These are phyloP conservation scores for Oenanthe oenanthe DNA, from an alignment of 2,113 vertebrate species.

Conservation along the genomic window DNA sequence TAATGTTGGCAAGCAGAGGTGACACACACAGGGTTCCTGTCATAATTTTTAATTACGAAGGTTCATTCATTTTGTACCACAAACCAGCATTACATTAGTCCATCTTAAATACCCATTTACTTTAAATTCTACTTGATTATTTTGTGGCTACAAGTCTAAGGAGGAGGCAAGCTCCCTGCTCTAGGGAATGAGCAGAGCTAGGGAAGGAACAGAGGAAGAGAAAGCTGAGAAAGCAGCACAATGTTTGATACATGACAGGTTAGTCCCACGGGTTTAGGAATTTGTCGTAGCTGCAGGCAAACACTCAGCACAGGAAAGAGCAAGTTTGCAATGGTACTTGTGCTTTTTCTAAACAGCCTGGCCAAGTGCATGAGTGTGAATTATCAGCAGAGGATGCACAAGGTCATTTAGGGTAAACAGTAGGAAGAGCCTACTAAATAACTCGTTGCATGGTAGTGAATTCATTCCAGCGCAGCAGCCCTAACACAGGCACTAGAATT, in stretches of 20 bases:
- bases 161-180: background rate
- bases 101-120: background rate
- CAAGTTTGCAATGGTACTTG: background rate
- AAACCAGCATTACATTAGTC: background rate
- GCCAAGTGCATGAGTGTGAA: background rate
- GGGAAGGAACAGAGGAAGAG: background rate
- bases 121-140: background rate
- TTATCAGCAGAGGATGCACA: background rate
- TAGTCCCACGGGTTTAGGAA: background rate
- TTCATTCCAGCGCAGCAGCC: background rate
- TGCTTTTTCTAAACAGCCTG: background rate
- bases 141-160: background rate
- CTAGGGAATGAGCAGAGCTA: background rate
- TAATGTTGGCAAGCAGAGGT: background rate
- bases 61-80: background rate
- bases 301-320: slow-evolving; percentile 8
- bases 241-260: background rate
- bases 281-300: slow-evolving; percentile 20
- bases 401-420: slow-evolving; percentile 31
- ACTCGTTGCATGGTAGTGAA: background rate
- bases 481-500: background rate
- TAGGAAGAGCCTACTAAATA: background rate
- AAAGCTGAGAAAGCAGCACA: background rate
- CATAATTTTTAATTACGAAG: background rate
- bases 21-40: accelerated